These are phyloP conservation scores for Scytalopus superciliaris DNA, from an alignment of 2,113 vertebrate species.

Conservation along the genomic window DNA sequence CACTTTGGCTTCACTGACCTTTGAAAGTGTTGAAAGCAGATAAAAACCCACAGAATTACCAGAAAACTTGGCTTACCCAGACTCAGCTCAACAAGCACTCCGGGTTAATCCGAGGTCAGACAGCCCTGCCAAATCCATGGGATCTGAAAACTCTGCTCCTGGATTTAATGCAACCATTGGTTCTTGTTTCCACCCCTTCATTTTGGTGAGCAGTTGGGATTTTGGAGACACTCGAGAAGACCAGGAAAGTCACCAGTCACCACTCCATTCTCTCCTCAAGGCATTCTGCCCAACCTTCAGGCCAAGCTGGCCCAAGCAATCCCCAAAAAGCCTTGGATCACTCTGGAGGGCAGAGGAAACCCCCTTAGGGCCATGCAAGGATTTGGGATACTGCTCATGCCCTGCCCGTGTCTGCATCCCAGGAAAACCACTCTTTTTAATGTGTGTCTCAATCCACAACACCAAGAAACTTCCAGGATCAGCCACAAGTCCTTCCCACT, in stretches of 20 bases:
- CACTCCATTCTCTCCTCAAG: not conserved
- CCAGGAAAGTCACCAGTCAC: not conserved
- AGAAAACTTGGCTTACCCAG: not conserved
- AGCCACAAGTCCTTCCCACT: not conserved
- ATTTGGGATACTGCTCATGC: not conserved
- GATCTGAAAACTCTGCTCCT: not conserved
- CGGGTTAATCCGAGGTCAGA: not conserved
- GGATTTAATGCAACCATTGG: not conserved
- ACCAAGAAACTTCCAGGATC: not conserved
- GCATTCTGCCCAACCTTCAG: not conserved
- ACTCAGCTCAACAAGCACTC: not conserved
- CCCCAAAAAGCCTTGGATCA: not conserved
- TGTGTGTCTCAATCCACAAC: not conserved
- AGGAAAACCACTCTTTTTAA: not conserved
- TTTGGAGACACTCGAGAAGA: not conserved
- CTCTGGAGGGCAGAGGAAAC: not conserved
- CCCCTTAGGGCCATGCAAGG: not conserved
- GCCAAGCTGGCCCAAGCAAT: not conserved
- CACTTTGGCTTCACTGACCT: not conserved
- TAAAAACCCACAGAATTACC: not conserved
- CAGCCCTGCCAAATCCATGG: not conserved
- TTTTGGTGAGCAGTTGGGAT: not conserved
- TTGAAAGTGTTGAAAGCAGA: constrained; percentile 9
- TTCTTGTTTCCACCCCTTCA: rapidly evolving
- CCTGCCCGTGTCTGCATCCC: not conserved